Evolutionary conservation across 2,888 invertebrate genomes (phyloP).

Genomic region (Brenthis daphne): DNA sequence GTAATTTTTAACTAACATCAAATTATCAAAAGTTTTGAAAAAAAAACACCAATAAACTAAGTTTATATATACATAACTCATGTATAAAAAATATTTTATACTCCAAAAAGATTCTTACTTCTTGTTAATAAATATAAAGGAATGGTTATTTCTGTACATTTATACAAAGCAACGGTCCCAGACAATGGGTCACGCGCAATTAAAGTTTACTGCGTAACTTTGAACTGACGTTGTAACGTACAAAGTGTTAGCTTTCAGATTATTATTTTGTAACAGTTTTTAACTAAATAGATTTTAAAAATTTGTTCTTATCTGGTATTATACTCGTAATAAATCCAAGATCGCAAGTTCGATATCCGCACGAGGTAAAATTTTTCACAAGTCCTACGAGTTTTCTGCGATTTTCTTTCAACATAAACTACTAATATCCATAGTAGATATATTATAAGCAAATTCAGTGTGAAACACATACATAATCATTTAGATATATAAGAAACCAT

Average conservation of each 20-base stretch:
- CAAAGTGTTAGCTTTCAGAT: not conserved
- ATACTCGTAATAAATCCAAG: too few species aligned
- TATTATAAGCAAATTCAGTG: too few species aligned
- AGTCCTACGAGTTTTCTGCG: too few species aligned
- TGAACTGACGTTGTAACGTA: conserved; percentile 11
- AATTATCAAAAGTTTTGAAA: too few species aligned
- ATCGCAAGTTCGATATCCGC: too few species aligned
- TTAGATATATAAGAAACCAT: too few species aligned
- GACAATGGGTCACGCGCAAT: conserved; percentile 35
- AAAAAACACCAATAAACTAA: too few species aligned
- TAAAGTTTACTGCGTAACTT: conserved; percentile 27
- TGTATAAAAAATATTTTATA: not conserved
- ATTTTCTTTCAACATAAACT: too few species aligned
- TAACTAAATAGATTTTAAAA: not conserved
- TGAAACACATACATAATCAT: too few species aligned
- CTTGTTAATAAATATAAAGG: conserved; percentile 3
- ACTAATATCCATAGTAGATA: too few species aligned
- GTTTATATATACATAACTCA: not conserved
- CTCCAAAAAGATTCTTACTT: not conserved
- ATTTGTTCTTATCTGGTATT: not conserved
- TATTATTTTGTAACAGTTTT: conserved; percentile 1
- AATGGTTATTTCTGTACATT: not conserved
- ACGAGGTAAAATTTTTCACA: too few species aligned
- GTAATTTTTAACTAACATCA: too few species aligned
- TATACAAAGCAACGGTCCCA: conserved; percentile 21